Evolutionary conservation across 2,888 invertebrate species (phyloP), one percentile per base, ranked within the genome.

Genomic region (Hypena proboscidalis): DNA sequence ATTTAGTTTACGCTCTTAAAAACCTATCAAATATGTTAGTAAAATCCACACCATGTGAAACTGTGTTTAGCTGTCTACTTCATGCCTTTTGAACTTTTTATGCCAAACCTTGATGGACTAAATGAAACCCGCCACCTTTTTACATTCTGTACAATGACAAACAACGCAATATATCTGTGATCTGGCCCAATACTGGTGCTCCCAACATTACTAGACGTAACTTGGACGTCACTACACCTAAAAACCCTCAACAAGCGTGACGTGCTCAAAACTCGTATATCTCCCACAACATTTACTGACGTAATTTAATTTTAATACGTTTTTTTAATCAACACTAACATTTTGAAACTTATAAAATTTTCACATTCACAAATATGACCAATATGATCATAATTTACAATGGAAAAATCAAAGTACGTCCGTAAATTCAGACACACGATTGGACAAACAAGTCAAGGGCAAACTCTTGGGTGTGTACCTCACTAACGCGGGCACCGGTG

Each of bases 401-500:
- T n/a, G n/a, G n/a, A n/a, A n/a, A 8, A 45, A 49, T 54, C 39
- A 71, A 74, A 77, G 80, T 79, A 63, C 73, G 71, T 75, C 66
- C 72, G 70, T 52, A 70, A 66, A 64, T 25, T 17, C 15, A 38
- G 48, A 59, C 72, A 72, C 72, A 74, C 67, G 32, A 51, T 39
- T 66, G 57, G 67, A 74, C 81, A 79, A 67, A 77, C 72, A 74
- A 76, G 58, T 74, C 77, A 77, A 73, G 75, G 77, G 68, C 77
- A 84, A 83, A 82, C 76, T 79, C 35, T 65, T 45, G 56, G 70
- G 55, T 73, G 60, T 79, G 80, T 95, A 95, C 95, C 95, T 95
- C 93, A 93, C 93, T 85, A 93, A 86, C 79, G 92, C 92, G 85
- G 94, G 93, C 82, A 93, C 92, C 88, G 94, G 93, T 76, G 94